These are phyloP conservation scores for Rhagoletis pomonella DNA, from an alignment of 1,140 invertebrate genomes.

Conservation along the genomic window DNA sequence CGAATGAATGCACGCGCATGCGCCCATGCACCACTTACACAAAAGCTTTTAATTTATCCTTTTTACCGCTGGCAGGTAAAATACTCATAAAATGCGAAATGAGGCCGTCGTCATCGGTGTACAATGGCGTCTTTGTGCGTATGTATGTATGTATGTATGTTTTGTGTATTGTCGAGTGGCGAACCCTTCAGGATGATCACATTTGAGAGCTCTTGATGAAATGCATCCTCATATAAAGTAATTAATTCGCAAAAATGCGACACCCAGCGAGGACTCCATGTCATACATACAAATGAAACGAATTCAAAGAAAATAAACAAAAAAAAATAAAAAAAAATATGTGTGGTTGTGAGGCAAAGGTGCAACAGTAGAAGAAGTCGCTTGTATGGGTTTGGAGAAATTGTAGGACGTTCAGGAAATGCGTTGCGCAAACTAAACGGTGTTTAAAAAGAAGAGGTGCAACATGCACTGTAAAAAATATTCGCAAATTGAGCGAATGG, in stretches of 20 bases:
- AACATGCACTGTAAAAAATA: neutral
- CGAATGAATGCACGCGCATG: constrained; percentile 7
- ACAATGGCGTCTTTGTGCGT: neutral
- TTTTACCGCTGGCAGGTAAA: constrained; percentile 49
- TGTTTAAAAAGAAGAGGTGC: neutral
- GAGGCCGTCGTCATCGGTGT: neutral
- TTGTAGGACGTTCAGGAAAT: constrained; percentile 48
- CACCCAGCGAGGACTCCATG: constrained; percentile 8
- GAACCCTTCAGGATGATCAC: constrained; percentile 30
- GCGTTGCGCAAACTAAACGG: neutral
- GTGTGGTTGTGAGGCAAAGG: no score
- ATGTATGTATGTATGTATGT: neutral
- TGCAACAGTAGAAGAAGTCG: neutral
- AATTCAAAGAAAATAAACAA: constrained; percentile 18
- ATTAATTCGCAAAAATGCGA: constrained; percentile 56
- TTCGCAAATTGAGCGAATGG: neutral
- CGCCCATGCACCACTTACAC: neutral
- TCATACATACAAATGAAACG: constrained; percentile 14
- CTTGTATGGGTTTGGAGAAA: constrained; percentile 25
- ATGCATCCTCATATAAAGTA: constrained; percentile 55
- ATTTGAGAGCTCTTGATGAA: constrained; percentile 28
- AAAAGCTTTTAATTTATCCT: constrained; percentile 51
- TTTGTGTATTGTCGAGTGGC: neutral
- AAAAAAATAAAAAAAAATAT: neutral
- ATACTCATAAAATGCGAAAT: constrained; percentile 49